phyloP scores from a whole-genome alignment of 2,888 invertebrate species.

The Alsophila aescularia region DNA sequence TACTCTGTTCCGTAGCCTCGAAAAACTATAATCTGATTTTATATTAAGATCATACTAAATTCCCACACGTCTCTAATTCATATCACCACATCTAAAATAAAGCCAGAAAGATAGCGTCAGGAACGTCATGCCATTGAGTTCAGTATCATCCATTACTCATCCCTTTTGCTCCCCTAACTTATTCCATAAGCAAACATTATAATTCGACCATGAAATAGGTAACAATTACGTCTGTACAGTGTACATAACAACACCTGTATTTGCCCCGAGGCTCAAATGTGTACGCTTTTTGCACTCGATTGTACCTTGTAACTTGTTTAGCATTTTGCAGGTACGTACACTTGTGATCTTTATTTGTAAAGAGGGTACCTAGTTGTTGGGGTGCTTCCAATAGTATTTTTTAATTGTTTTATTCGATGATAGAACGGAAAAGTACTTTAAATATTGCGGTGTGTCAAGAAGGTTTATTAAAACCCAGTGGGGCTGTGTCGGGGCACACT shows the following conservation, averaged over 20 bases:
- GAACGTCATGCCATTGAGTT: too few species aligned
- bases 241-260: slow-evolving; percentile 66
- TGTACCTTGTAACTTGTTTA: slow-evolving; percentile 2
- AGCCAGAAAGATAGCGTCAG: slow-evolving; percentile 15
- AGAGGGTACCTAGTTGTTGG: neutral
- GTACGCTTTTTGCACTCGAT: neutral
- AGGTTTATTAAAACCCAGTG: too few species aligned
- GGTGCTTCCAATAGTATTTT: neutral
- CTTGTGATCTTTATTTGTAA: neutral
- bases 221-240: slow-evolving; percentile 10
- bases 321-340: slow-evolving; percentile 3
- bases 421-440: neutral
- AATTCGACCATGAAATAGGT: slow-evolving; percentile 25
- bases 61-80: slow-evolving; percentile 29
- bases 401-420: neutral
- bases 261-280: slow-evolving; percentile 69
- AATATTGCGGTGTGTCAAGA: neutral
- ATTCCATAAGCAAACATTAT: slow-evolving; percentile 29
- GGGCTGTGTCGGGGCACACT: too few species aligned
- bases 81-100: slow-evolving; percentile 5
- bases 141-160: slow-evolving; percentile 16
- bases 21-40: too few species aligned
- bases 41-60: too few species aligned
- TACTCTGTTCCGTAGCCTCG: too few species aligned
- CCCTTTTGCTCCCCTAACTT: slow-evolving; percentile 11